Evolutionary conservation across 2,888 invertebrate species (phyloP), one percentile per base, ranked within the genome.

Genomic region (Neoscelio sp.): DNA sequence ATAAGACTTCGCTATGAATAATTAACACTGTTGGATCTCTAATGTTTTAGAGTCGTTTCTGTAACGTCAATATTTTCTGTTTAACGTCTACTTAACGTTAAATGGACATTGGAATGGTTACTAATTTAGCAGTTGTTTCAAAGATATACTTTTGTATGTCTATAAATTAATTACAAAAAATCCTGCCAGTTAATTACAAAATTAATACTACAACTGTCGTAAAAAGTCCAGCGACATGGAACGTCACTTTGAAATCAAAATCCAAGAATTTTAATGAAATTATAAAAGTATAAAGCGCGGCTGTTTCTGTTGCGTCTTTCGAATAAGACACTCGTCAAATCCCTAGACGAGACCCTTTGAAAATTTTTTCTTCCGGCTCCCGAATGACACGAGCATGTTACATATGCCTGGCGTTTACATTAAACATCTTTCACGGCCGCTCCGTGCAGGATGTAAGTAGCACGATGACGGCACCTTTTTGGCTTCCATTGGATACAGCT

Each of bases 231-330:
- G 44, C 58, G 62, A 79, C 79, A 76, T 23, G 65, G 44, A 62
- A 76, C 68, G 71, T 76, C 77, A 71, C 64, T 64, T 20, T 30
- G 48, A 12, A 30, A 58, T 46, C 10, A 23, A 73, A 64, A 73
- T 64, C 38, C 68, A 78, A 74, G 80, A 82, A 82, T 82, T 76
- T 82, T 80, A 80, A 82, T 77, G 82, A 80, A 82, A 82, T 80
- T 78, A 79, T 78, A 73, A 74, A 71, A 58, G 70, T 71, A 64
- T 73, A 80, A 80, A 78, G 67, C 77, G 80, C 67, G 73, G 74
- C 70, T 67, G 77, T 56, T 77, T 77, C n/a, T n/a, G n/a, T n/a
- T 75, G 68, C 68, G 75, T 26, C 26, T 26, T 26, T 40, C 13
- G 15, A n/a, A n/a, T n/a, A n/a, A n/a, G n/a, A n/a, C n/a, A n/a